Percentiles rank a stretch among this genome's conserved stretches.
phyloP scores from a whole-genome alignment of 2,113 vertebrate species.

The Colius striatus region DNA sequence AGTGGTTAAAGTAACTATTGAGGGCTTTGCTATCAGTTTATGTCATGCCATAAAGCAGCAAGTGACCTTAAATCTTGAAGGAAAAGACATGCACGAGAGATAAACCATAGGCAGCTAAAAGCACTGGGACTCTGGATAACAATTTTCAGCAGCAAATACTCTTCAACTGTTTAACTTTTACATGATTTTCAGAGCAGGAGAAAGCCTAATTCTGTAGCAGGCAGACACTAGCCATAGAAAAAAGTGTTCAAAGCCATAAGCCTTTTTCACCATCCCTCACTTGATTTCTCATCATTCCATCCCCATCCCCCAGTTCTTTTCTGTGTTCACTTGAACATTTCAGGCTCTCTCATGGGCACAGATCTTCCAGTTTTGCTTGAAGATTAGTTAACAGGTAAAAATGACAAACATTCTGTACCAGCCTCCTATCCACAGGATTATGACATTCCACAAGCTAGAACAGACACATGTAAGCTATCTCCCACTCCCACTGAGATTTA shows the following conservation, averaged over 20 bases:
- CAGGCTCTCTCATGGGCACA: background rate
- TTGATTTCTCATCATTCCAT: background rate
- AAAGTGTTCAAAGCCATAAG: background rate
- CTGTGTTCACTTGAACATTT: background rate
- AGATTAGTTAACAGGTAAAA: background rate
- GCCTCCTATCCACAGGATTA: background rate
- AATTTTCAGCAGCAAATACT: conserved; percentile 55
- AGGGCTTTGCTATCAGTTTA: conserved; percentile 25
- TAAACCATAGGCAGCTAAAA: conserved; percentile 21
- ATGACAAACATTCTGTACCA: background rate
- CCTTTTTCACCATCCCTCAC: background rate
- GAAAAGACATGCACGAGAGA: background rate
- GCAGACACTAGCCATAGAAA: conserved; percentile 27
- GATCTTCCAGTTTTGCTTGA: background rate
- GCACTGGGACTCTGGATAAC: conserved; percentile 3
- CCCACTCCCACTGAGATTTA: background rate
- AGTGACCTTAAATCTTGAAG: conserved; percentile 22
- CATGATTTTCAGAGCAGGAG: conserved; percentile 49
- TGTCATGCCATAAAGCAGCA: conserved; percentile 41
- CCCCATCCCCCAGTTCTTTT: background rate
- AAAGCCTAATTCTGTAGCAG: conserved; percentile 21
- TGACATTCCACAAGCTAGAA: background rate
- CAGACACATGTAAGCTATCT: fast-evolving
- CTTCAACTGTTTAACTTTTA: conserved; percentile 55
- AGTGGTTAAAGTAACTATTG: conserved; percentile 24